Evolutionary conservation across 2,888 invertebrate species (phyloP), one percentile per base, ranked within the genome.

Genomic region (Phaedon cochleariae): DNA sequence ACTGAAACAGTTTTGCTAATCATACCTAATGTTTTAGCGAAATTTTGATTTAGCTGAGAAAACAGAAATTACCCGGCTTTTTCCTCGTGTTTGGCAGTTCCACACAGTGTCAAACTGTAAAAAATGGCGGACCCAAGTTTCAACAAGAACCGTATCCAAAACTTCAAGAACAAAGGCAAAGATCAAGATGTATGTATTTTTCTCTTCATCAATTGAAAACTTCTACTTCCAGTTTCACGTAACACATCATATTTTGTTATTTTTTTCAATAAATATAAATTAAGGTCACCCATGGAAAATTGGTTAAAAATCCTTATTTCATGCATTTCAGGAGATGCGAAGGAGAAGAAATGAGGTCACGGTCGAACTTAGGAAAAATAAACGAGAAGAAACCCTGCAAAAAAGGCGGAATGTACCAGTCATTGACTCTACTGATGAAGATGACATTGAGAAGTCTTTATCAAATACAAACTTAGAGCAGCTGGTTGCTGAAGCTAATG

Each of bases 101-200:
- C 74, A 73, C 41, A 12, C 34, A 10, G 34, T 34, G 41, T 41
- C 41, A 75, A 74, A 68, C 67, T 72, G 52, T 73, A 74, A 84
- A 91, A 77, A 90, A 90, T 92, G 92, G 92, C 80, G 78, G 80
- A 80, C 64, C 77, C 78, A 69, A 88, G 87, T 85, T 87, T 86
- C 86, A 87, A 87, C 86, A 92, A 91, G 88, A 92, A 91, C 89
- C 92, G 95, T 86, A 91, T 95, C 89, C 92, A 93, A 86, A 93
- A 91, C 84, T 97, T 96, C 87, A 98, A 98, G 92, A 98, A 98
- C 89, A 96, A 96, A 89, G 98, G 98, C 82, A 98, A 98, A 89
- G 98, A 98, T 89, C 96, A 96, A 86, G 98, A 98, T 88, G 97
- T 97, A 88, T 92, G 95, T 91, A 84, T 68, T 67, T 59, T 58